Evolutionary conservation across 2,888 invertebrate genomes (phyloP).

Genomic region (Torymus aiolomorphi): DNA sequence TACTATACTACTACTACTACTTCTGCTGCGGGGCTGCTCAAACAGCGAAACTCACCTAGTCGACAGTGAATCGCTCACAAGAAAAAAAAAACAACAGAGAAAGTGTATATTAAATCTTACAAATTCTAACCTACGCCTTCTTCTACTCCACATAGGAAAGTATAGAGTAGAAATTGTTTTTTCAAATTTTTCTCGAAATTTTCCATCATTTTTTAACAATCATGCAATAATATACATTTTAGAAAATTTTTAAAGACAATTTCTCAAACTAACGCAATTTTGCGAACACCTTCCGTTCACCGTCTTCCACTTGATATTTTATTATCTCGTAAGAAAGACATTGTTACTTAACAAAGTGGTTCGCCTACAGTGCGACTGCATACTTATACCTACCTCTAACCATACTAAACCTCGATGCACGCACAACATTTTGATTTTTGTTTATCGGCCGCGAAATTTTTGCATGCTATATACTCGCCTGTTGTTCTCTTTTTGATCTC

Average conservation of each 20-base stretch:
- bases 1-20: constrained; percentile 20
- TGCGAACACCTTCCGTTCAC: neutral
- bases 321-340: too few relatives aligned
- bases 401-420: neutral
- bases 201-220: neutral
- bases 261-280: neutral
- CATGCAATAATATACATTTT: too few relatives aligned
- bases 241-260: neutral
- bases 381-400: neutral
- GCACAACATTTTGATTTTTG: neutral
- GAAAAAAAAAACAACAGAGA: neutral
- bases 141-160: neutral
- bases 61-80: too few relatives aligned
- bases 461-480: neutral
- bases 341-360: too few relatives aligned
- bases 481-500: neutral
- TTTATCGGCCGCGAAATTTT: neutral
- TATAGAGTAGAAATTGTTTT: constrained; percentile 15
- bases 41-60: constrained; percentile 27
- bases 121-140: constrained; percentile 8
- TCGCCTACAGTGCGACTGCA: too few relatives aligned
- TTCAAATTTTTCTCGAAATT: neutral
- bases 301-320: neutral
- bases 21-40: neutral
- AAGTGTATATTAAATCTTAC: constrained; percentile 6